These are phyloP conservation scores for Sebastes diploproa DNA, from an alignment of 2,797 vertebrate species.

Conservation along the genomic window DNA sequence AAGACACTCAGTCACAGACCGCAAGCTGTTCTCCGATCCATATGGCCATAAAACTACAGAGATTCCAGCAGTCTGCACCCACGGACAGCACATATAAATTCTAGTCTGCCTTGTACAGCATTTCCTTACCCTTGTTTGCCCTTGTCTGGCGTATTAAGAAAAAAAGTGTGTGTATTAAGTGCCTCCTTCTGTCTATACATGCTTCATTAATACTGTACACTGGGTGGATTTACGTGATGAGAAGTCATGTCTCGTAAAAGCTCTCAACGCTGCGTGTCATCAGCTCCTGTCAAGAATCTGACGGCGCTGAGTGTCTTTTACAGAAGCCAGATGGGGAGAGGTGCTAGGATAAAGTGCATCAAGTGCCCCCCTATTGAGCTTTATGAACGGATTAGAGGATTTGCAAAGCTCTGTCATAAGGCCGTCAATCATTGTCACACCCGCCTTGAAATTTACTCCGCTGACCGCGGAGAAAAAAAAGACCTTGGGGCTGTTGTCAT, in stretches of 20 bases:
- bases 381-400: slow-evolving; percentile 80
- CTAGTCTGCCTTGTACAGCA: slow-evolving; percentile 24
- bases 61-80: slow-evolving; percentile 53
- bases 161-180: background rate
- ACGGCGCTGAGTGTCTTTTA: slow-evolving; percentile 67
- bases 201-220: background rate
- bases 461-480: slow-evolving; percentile 19
- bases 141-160: background rate
- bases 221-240: slow-evolving; percentile 15
- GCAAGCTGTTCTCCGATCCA: slow-evolving; percentile 59
- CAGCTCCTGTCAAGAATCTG: slow-evolving; percentile 58
- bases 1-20: slow-evolving; percentile 60
- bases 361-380: slow-evolving; percentile 75
- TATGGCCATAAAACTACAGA: slow-evolving; percentile 63
- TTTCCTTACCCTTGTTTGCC: slow-evolving; percentile 15
- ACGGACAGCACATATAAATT: slow-evolving; percentile 60
- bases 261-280: slow-evolving; percentile 58
- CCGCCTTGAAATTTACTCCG: slow-evolving; percentile 53
- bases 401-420: slow-evolving; percentile 77
- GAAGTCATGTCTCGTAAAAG: slow-evolving; percentile 48
- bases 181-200: background rate
- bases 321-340: slow-evolving; percentile 73
- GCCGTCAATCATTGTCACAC: slow-evolving; percentile 77
- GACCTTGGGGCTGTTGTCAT: slow-evolving; percentile 48
- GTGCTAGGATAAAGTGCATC: slow-evolving; percentile 68